A percentile compares a stretch with the other conserved stretches of the same genome.
Evolutionary conservation across 2,113 vertebrate genomes (phyloP).

Genomic region (Haemorhous mexicanus): DNA sequence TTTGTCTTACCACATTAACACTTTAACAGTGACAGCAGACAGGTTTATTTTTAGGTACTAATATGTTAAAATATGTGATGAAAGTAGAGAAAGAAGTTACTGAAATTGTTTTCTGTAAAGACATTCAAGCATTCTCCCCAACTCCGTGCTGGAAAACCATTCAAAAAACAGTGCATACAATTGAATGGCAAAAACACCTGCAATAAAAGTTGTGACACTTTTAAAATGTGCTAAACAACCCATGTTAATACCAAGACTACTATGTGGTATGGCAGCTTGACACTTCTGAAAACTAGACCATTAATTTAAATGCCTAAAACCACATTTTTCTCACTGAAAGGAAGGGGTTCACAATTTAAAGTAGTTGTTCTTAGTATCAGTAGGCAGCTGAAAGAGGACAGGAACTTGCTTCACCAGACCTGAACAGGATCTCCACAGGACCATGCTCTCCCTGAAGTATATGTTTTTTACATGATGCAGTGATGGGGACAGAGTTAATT

Average conservation of each 20-base stretch:
- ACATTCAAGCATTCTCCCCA: not conserved
- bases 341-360: not conserved
- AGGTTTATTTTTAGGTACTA: not conserved
- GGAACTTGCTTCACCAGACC: not conserved
- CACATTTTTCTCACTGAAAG: not conserved
- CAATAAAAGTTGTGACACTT: not conserved
- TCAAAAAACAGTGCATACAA: not conserved
- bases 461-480: not conserved
- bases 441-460: not conserved
- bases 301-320: not conserved
- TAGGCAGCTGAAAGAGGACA: not conserved
- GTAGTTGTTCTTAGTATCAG: not conserved
- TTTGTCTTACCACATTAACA: conserved; percentile 8
- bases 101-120: not conserved
- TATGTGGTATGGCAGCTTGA: not conserved
- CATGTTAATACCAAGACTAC: not conserved
- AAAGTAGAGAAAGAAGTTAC: not conserved
- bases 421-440: not conserved
- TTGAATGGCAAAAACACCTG: not conserved
- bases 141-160: not conserved
- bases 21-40: not conserved
- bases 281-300: not conserved
- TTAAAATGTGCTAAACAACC: not conserved
- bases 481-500: not conserved
- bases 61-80: not conserved